A percentile compares a stretch with the other conserved stretches of the same genome.
These are phyloP conservation scores for Dolomedes plantarius DNA, from an alignment of 2,888 invertebrate genomes.

Conservation along the genomic window DNA sequence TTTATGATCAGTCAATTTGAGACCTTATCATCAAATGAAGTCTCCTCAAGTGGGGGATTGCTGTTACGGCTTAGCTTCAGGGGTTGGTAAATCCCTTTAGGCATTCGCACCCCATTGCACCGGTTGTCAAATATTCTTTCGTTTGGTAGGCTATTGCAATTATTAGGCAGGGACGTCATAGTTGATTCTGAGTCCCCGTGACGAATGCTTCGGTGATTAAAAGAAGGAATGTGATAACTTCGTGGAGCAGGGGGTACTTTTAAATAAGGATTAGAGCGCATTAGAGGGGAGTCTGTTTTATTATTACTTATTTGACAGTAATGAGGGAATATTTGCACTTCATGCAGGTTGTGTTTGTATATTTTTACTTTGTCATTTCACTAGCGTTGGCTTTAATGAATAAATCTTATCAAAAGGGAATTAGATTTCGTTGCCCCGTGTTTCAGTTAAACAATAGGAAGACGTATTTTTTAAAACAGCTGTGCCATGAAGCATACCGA, in stretches of 20 bases:
- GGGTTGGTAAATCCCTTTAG: neutral
- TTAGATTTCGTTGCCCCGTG: too few relatives aligned
- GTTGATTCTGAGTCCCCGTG: neutral
- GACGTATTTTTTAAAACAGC: too few relatives aligned
- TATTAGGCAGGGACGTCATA: neutral
- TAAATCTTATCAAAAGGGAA: too few relatives aligned
- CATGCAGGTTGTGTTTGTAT: too few relatives aligned
- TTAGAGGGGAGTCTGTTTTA: too few relatives aligned
- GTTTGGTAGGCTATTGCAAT: neutral
- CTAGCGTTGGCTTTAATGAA: too few relatives aligned
- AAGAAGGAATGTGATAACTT: neutral
- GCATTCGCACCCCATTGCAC: conserved; percentile 4
- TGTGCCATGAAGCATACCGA: too few relatives aligned
- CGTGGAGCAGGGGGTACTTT: neutral
- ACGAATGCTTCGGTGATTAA: neutral
- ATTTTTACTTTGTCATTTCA: too few relatives aligned
- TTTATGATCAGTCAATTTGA: conserved; percentile 2
- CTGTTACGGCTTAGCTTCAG: neutral
- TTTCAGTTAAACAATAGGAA: too few relatives aligned
- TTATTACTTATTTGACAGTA: too few relatives aligned
- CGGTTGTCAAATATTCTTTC: neutral
- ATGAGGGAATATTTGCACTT: too few relatives aligned
- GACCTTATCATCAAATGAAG: neutral
- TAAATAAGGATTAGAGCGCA: neutral
- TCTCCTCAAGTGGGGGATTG: neutral